These are phyloP conservation scores for Tragelaphus strepsiceros DNA, from an alignment of 2,113 vertebrate species.

Conservation along the genomic window DNA sequence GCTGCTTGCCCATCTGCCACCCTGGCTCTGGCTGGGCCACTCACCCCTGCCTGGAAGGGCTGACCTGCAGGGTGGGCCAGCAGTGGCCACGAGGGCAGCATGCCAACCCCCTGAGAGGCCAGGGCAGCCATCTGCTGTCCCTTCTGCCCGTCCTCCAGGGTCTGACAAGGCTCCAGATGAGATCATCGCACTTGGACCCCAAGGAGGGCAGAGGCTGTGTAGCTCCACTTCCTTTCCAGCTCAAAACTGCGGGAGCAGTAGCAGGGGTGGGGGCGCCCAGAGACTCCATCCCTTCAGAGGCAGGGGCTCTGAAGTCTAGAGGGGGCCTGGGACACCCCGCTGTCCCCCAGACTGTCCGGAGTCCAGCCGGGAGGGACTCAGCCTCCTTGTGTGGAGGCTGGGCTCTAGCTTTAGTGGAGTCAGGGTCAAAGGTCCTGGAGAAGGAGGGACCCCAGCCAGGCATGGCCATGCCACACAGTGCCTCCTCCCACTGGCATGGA, in stretches of 20 bases:
- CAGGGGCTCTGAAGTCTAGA: neutral
- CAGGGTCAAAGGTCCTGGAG: neutral
- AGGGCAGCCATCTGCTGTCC: slow-evolving; percentile 64
- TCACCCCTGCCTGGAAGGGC: neutral
- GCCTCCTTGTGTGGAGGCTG: neutral
- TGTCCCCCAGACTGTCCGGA: neutral
- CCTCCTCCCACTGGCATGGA: neutral
- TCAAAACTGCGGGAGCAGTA: neutral
- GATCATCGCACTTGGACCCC: slow-evolving; percentile 33
- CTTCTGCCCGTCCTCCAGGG: slow-evolving; percentile 50
- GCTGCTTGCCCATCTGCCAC: slow-evolving; percentile 59
- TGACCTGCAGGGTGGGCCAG: slow-evolving; percentile 33
- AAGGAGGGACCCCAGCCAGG: neutral
- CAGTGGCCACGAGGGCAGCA: neutral
- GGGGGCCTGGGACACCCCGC: neutral
- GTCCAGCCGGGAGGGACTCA: neutral
- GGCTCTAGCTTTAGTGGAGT: neutral
- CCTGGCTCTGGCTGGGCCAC: slow-evolving; percentile 45
- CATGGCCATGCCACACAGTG: neutral
- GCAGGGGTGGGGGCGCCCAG: neutral
- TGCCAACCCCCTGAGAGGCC: slow-evolving; percentile 29
- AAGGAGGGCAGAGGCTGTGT: neutral
- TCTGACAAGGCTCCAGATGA: slow-evolving; percentile 68
- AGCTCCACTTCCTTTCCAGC: neutral
- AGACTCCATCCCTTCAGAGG: neutral